A percentile compares a stretch with the other conserved stretches of the same genome.
Conservation (phyloP, 2,797 vertebrate species). For the Sebastes nivosus region DNA sequence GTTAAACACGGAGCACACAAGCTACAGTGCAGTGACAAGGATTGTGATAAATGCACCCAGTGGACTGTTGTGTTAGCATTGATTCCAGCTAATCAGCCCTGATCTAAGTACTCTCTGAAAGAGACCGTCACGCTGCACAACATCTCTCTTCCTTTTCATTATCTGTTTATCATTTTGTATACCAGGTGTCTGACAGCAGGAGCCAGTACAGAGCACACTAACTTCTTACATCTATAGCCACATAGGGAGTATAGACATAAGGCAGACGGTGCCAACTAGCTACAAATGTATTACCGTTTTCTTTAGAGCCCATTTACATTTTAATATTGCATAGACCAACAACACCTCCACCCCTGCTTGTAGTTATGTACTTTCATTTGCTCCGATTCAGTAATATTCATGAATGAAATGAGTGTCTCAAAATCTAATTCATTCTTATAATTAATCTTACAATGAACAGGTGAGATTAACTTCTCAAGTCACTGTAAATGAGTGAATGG, state of each 20-base stretch:
- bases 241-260: neutral
- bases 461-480: too few relatives aligned
- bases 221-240: constrained; percentile 5
- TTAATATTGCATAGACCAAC: neutral
- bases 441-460: too few relatives aligned
- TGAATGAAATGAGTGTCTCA: neutral
- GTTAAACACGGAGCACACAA: constrained; percentile 1
- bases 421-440: neutral
- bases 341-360: neutral
- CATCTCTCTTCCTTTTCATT: constrained; percentile 51
- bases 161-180: constrained; percentile 38
- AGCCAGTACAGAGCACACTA: neutral
- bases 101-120: constrained; percentile 52
- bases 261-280: neutral
- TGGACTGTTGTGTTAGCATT: constrained; percentile 51
- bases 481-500: neutral
- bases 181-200: constrained; percentile 18
- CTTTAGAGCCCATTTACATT: neutral
- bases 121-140: constrained; percentile 38
- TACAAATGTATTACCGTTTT: neutral
- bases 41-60: constrained; percentile 47
- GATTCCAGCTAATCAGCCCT: constrained; percentile 50
- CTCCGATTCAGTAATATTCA: neutral
- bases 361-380: neutral
- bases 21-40: constrained; percentile 26